These are phyloP conservation scores for Solea senegalensis DNA, from an alignment of 2,113 vertebrate species.

Conservation along the genomic window DNA sequence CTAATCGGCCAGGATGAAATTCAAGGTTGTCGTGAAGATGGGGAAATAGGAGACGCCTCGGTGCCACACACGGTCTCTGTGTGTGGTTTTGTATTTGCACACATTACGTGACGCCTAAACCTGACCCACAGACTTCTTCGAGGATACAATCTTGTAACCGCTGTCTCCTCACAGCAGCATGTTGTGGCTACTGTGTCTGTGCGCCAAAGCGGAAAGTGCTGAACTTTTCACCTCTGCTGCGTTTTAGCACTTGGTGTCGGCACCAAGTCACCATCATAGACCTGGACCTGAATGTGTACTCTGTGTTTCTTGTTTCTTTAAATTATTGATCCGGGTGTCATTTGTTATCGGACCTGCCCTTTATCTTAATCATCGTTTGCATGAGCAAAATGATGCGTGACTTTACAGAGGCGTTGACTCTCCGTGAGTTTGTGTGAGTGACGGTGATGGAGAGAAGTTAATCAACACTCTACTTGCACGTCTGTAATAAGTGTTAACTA, in stretches of 20 bases:
- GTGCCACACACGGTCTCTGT: slow-evolving; percentile 2
- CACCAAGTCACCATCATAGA: not conserved
- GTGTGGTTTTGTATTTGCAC: slow-evolving; percentile 14
- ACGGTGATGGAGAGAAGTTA: too few species aligned
- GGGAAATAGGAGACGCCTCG: not conserved
- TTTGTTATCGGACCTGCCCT: not conserved
- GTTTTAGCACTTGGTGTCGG: slow-evolving; percentile 19
- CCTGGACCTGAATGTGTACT: not conserved
- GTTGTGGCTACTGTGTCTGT: slow-evolving; percentile 7
- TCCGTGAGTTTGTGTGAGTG: too few species aligned
- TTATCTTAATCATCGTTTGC: not conserved
- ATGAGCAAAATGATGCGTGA: too few species aligned
- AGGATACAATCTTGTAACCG: slow-evolving; percentile 42
- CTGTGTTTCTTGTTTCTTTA: not conserved
- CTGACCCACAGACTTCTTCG: slow-evolving; percentile 33
- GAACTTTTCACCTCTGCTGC: slow-evolving; percentile 60
- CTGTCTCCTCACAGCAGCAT: slow-evolving; percentile 50
- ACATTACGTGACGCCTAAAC: slow-evolving; percentile 11
- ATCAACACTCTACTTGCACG: too few species aligned
- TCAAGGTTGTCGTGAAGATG: slow-evolving; percentile 40
- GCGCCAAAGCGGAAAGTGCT: slow-evolving; percentile 21
- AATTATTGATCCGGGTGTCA: not conserved
- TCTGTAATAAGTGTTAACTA: too few species aligned
- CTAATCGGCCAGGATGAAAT: slow-evolving; percentile 31
- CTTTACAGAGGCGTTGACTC: too few species aligned